Percentiles rank a stretch among this genome's conserved stretches.
Evolutionary conservation across 2,888 invertebrate species (phyloP).

Genomic region (Rhogogaster chlorosoma): DNA sequence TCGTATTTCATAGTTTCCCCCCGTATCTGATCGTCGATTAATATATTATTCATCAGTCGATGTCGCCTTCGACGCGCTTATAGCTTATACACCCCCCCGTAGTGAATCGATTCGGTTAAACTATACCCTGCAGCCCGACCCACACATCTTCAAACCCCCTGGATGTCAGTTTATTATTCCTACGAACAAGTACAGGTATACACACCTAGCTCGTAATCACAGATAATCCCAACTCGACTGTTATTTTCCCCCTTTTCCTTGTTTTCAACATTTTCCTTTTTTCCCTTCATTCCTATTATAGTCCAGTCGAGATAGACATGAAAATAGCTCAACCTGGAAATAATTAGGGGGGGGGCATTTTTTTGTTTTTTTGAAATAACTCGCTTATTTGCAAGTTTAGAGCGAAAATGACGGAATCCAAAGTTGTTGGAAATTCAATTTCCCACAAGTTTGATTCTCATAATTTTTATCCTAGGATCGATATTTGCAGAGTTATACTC

Average conservation of each 20-base stretch:
- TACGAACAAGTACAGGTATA: neutral
- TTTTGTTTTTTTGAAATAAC: neutral
- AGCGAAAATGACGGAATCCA: no score
- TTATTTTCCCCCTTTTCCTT: neutral
- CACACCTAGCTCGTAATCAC: neutral
- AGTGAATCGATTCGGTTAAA: slow-evolving; percentile 38
- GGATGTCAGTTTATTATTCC: neutral
- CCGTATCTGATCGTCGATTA: slow-evolving; percentile 46
- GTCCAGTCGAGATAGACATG: no score
- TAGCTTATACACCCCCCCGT: neutral
- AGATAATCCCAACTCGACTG: neutral
- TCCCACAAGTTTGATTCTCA: no score
- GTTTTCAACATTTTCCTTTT: neutral
- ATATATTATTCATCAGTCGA: slow-evolving; percentile 40
- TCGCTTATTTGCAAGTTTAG: no score
- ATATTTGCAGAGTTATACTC: no score
- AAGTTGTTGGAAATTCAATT: no score
- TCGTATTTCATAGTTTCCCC: slow-evolving; percentile 16
- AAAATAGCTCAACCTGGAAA: no score
- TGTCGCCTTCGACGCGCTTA: slow-evolving; percentile 21
- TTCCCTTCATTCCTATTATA: neutral
- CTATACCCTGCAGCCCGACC: slow-evolving; percentile 30
- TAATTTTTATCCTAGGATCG: no score
- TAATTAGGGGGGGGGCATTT: no score
- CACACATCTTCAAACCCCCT: neutral